Evolutionary conservation across 2,113 vertebrate genomes (phyloP).

Genomic region (Nothoprocta pentlandii): DNA sequence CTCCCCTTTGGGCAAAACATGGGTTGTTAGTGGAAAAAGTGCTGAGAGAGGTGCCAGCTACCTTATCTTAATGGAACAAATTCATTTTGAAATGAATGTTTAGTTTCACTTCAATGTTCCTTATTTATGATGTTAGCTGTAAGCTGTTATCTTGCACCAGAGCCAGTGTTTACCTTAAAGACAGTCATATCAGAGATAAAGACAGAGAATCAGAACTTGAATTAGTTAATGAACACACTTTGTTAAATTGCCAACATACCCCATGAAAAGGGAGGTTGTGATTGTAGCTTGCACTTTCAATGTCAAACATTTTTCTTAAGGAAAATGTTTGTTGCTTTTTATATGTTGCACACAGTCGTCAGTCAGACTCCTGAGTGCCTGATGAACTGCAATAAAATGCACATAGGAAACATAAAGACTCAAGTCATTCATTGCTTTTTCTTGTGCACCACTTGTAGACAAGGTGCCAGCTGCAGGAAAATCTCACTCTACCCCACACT

Average conservation of each 20-base stretch:
- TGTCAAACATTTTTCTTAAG: constrained; percentile 27
- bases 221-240: neutral
- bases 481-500: constrained; percentile 64
- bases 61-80: constrained; percentile 15
- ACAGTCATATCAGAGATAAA: constrained; percentile 10
- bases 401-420: constrained; percentile 50
- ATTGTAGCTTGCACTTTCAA: constrained; percentile 33
- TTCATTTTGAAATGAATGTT: constrained; percentile 27
- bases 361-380: constrained; percentile 16
- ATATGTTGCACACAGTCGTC: constrained; percentile 48
- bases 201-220: neutral
- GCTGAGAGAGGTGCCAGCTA: constrained; percentile 27
- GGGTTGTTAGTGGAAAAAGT: constrained; percentile 38
- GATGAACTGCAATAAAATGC: constrained; percentile 56
- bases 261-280: neutral
- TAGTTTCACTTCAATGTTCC: neutral
- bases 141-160: constrained; percentile 1
- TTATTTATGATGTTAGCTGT: constrained; percentile 6
- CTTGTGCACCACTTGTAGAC: constrained; percentile 44
- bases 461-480: constrained; percentile 69
- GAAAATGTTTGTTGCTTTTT: constrained; percentile 18
- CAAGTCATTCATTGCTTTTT: constrained; percentile 67
- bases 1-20: constrained; percentile 41
- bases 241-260: constrained; percentile 6
- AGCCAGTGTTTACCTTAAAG: constrained; percentile 4